A percentile compares a stretch with the other conserved stretches of the same genome.
phyloP scores from a whole-genome alignment of 2,113 vertebrate genomes.

The Seriola quinqueradiata region DNA sequence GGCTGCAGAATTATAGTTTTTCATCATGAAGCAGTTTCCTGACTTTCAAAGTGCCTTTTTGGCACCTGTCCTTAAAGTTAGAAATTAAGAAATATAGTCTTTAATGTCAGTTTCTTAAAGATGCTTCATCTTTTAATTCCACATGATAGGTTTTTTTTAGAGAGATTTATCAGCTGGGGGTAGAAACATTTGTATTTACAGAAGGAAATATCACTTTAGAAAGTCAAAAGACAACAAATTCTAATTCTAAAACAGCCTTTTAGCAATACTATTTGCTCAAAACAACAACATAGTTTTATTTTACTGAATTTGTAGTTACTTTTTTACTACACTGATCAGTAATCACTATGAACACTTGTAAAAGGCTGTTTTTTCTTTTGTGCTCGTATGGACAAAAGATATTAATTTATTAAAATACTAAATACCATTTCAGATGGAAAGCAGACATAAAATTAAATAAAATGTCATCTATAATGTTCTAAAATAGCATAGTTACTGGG shows the following conservation, averaged over 20 bases:
- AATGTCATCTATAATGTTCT: neutral
- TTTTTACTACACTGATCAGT: neutral
- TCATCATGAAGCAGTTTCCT: neutral
- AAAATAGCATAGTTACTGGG: neutral
- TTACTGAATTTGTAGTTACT: neutral
- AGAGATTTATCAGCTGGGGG: neutral
- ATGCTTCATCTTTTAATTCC: neutral
- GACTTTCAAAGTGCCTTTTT: constrained; percentile 11
- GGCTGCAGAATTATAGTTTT: neutral
- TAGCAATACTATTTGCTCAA: neutral
- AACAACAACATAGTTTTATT: neutral
- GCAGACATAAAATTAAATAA: neutral
- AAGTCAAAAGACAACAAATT: neutral
- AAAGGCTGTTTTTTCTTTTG: neutral
- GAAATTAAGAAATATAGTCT: neutral
- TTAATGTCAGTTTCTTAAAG: constrained; percentile 23
- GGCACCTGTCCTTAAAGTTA: constrained; percentile 4
- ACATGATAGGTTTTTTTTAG: neutral
- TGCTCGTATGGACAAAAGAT: neutral
- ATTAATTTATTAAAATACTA: neutral
- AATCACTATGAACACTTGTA: neutral
- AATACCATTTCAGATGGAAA: neutral
- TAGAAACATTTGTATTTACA: neutral
- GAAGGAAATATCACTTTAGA: neutral
- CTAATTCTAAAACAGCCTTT: neutral